These are phyloP conservation scores for Teinopalpus imperialis DNA, from an alignment of 2,888 invertebrate genomes.

Conservation along the genomic window DNA sequence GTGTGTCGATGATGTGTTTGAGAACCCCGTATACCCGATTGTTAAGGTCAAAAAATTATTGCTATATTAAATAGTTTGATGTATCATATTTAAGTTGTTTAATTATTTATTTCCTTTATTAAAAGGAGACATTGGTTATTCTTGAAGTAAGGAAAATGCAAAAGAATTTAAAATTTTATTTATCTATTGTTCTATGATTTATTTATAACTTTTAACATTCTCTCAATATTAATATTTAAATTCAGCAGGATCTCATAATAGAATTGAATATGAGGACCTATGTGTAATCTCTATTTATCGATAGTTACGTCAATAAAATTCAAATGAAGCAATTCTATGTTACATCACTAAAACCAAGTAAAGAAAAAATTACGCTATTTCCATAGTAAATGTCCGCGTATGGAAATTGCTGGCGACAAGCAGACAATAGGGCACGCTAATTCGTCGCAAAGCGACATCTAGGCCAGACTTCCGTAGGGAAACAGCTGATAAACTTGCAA, in stretches of 20 bases:
- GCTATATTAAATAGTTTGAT: not conserved
- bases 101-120: too few species aligned
- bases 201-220: too few species aligned
- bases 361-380: slow-evolving; percentile 31
- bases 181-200: too few species aligned
- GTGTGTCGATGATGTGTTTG: slow-evolving; percentile 35
- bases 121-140: too few species aligned
- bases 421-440: slow-evolving; percentile 34
- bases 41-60: slow-evolving; percentile 23
- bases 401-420: slow-evolving; percentile 40
- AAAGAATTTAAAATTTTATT: too few species aligned
- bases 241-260: too few species aligned
- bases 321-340: slow-evolving; percentile 1
- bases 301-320: not conserved
- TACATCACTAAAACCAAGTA: slow-evolving; percentile 25
- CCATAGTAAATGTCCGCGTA: slow-evolving; percentile 30
- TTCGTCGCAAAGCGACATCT: slow-evolving; percentile 52
- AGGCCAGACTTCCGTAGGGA: slow-evolving; percentile 64
- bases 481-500: slow-evolving; percentile 64
- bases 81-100: too few species aligned
- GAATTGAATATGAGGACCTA: too few species aligned
- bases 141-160: too few species aligned
- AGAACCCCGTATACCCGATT: slow-evolving; percentile 28
- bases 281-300: not conserved
- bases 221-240: too few species aligned